Percentiles rank a stretch among this genome's conserved stretches.
Conservation (phyloP, 2,888 invertebrate genomes). For the Drosophila setosimentum region DNA sequence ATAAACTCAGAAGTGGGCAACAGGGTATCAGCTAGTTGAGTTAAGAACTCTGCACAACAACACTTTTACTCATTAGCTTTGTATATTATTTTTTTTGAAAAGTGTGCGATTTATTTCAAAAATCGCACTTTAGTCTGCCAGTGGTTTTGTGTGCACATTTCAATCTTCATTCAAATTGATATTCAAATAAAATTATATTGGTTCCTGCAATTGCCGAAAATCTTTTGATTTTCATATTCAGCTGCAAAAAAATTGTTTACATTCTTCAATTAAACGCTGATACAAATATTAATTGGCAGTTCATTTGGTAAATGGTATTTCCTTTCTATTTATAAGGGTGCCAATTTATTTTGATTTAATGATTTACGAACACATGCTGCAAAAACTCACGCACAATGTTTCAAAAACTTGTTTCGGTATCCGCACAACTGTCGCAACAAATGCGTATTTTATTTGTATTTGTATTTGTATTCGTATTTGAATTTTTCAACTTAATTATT, state of each 20-base stretch:
- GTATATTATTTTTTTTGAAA: background rate
- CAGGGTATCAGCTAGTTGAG: background rate
- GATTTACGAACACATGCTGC: slow-evolving; percentile 34
- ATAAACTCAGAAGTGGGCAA: background rate
- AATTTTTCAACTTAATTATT: slow-evolving; percentile 49
- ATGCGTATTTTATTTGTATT: slow-evolving; percentile 37
- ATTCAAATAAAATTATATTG: slow-evolving; percentile 5
- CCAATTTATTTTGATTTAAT: slow-evolving; percentile 39
- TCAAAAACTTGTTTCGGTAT: slow-evolving; percentile 14
- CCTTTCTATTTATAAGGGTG: slow-evolving; percentile 34
- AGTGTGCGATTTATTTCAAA: background rate
- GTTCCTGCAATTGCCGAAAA: slow-evolving; percentile 18
- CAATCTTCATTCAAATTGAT: background rate
- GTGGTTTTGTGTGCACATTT: background rate
- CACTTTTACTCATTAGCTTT: background rate
- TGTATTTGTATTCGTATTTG: slow-evolving; percentile 29
- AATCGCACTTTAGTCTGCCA: background rate
- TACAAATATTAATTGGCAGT: slow-evolving; percentile 29
- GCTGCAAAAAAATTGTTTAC: slow-evolving; percentile 20
- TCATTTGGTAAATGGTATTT: slow-evolving; percentile 22
- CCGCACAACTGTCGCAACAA: slow-evolving; percentile 54
- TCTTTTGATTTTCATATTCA: slow-evolving; percentile 2
- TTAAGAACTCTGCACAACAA: background rate
- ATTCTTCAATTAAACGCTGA: slow-evolving; percentile 31
- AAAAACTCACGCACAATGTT: slow-evolving; percentile 56